A percentile compares a stretch with the other conserved stretches of the same genome.
phyloP scores from a whole-genome alignment of 2,113 vertebrate species.

The Pao palembangensis region DNA sequence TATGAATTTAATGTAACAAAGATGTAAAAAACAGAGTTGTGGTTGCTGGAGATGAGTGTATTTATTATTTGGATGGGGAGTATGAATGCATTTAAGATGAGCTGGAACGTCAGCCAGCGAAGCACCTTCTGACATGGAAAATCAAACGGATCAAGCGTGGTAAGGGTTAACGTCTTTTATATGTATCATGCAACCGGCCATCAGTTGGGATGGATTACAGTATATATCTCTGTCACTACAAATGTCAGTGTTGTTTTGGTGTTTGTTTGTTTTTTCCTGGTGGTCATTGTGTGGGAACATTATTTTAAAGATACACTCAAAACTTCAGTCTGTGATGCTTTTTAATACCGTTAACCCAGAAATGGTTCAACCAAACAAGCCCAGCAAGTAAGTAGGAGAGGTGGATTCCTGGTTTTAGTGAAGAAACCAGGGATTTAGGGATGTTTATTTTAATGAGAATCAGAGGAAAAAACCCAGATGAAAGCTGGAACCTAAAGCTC shows the following conservation, averaged over 20 bases:
- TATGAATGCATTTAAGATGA: slow-evolving; percentile 47
- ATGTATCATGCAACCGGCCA: slow-evolving; percentile 31
- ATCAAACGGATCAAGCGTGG: slow-evolving; percentile 18
- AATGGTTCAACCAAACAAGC: neutral
- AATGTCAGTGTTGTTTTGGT: slow-evolving; percentile 58
- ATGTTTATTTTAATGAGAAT: neutral
- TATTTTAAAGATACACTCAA: neutral
- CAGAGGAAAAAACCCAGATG: neutral
- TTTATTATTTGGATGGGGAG: slow-evolving; percentile 67
- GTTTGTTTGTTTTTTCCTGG: slow-evolving; percentile 10
- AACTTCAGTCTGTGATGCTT: slow-evolving; percentile 1
- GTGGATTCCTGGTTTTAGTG: neutral
- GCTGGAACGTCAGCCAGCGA: slow-evolving; percentile 1
- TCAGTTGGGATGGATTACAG: slow-evolving; percentile 16
- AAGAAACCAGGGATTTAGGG: slow-evolving; percentile 2
- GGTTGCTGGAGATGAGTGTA: slow-evolving; percentile 59
- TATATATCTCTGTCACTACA: slow-evolving; percentile 48
- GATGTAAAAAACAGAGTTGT: slow-evolving; percentile 32
- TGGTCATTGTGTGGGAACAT: slow-evolving; percentile 44
- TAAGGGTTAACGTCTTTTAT: slow-evolving; percentile 24
- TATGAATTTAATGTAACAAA: slow-evolving; percentile 61
- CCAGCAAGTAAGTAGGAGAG: neutral
- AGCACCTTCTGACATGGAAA: slow-evolving; percentile 53
- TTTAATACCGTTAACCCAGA: slow-evolving; percentile 2
- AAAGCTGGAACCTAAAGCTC: neutral